Percentiles rank a stretch among this genome's conserved stretches.
phyloP scores from a whole-genome alignment of 1,140 invertebrate species.

The Muscidifurax raptorellus region DNA sequence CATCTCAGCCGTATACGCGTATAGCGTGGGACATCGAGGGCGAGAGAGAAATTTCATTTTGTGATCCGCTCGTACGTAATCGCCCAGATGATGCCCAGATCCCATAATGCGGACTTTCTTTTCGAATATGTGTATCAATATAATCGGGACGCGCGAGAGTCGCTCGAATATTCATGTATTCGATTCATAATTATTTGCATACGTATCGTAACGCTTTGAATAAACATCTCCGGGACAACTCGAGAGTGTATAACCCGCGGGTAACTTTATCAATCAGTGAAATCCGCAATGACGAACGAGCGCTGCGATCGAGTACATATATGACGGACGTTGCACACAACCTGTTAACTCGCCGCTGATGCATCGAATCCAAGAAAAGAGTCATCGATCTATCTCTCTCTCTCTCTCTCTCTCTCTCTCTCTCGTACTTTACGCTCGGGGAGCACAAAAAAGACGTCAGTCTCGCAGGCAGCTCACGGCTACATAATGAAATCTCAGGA shows the following conservation, averaged over 20 bases:
- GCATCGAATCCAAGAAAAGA: background rate
- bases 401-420: too few species aligned
- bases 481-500: constrained; percentile 20
- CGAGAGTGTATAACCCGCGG: background rate
- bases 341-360: background rate
- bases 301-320: too few species aligned
- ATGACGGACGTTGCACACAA: background rate
- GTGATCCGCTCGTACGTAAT: background rate
- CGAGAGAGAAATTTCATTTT: background rate
- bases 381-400: background rate
- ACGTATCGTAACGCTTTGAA: background rate
- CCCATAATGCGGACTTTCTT: background rate
- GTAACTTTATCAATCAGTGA: background rate
- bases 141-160: background rate
- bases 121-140: background rate
- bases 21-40: constrained; percentile 5
- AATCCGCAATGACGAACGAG: background rate
- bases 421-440: background rate
- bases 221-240: background rate
- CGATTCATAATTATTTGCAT: background rate
- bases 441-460: constrained; percentile 19
- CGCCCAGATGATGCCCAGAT: too few species aligned
- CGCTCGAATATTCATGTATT: background rate
- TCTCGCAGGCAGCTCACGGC: constrained; percentile 14
- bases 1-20: background rate